Conservation (phyloP, 1,140 invertebrate species). For the Diorhabda carinulata region DNA sequence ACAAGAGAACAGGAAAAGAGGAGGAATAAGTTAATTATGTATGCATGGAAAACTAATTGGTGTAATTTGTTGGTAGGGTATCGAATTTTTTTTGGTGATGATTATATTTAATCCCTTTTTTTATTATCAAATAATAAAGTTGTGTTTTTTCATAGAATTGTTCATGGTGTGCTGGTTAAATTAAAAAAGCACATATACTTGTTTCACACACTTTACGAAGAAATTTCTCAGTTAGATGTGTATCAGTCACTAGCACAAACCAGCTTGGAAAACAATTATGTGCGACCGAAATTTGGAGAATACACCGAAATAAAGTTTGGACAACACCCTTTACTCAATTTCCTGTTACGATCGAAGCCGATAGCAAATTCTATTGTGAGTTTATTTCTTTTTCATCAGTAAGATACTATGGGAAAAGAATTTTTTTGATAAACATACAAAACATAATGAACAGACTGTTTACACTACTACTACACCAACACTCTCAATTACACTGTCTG, state of each 20-base stretch:
- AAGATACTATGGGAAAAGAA: too few species aligned
- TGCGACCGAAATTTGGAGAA: constrained; percentile 66
- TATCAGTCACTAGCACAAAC: constrained; percentile 70
- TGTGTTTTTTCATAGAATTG: constrained; percentile 53
- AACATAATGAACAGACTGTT: too few species aligned
- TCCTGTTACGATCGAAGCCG: constrained; percentile 54
- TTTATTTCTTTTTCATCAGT: not conserved
- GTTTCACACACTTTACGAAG: constrained; percentile 76
- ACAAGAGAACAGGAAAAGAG: too few species aligned
- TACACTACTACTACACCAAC: too few species aligned
- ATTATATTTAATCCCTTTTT: too few species aligned
- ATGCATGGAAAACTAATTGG: too few species aligned
- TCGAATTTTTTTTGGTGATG: too few species aligned
- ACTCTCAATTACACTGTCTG: too few species aligned
- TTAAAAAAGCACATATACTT: constrained; percentile 67
- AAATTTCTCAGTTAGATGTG: constrained; percentile 76
- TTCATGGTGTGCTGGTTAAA: constrained; percentile 56
- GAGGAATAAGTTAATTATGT: too few species aligned
- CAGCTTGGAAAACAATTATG: constrained; percentile 57
- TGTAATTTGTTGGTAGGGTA: too few species aligned
- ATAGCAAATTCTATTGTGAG: constrained; percentile 76
- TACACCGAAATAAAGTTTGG: constrained; percentile 66
- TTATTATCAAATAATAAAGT: not conserved
- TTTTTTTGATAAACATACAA: too few species aligned
- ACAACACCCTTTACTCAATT: constrained; percentile 75